Base-by-base conservation (phyloP, 64 coral and sea anemone species). In the Catalaphyllia jardinei region DNA sequence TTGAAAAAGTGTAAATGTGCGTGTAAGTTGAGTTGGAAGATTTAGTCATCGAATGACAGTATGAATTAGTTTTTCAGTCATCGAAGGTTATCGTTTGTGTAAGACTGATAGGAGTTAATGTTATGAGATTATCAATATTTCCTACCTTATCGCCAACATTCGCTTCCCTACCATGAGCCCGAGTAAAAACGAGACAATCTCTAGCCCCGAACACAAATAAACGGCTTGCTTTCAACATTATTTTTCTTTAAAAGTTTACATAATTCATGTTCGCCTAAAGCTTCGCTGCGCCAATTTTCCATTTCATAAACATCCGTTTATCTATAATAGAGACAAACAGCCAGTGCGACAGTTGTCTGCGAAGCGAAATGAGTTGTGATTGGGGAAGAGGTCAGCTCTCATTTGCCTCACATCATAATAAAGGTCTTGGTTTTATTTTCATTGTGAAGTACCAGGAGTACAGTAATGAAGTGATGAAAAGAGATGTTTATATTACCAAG, bases 241-340 rank as follows among this genome's bases (percentile, higher is more conserved):
- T 50, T 11, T 46, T 39, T 9, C 17, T 51, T 29, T 39, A 8
- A 50, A 13, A 79, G 10, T 27, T 55, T 55, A 57, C 77, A 79
- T 79, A 79, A 79, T 79, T 79, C 20, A 79, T 79, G 51, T 79
- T 79, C 76, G 10, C 50, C 51, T 79, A 5, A 57, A 79, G 77
- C 20, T 57, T 51, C 50, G 15, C 49, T 29, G 15, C 12, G 16
- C 12, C 20, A 57, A 24, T 67, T 28, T 69, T 69, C 22, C 65
- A 25, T 69, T n/a, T 69, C 11, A 25, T 69, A 27, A n/a, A 69
- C 4, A 69, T 69, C 22, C 24, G 65, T 69, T 69, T 57, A 57
- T 69, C 65, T n/a, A 25, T 69, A 27, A 29, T 24, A n/a, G 0
- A 11, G 3, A 20, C 10, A 27, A 69, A 8, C 20, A 69, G n/a